A percentile compares a stretch with the other conserved stretches of the same genome.
Evolutionary conservation across 2,797 vertebrate species (phyloP).

Genomic region (Peromyscus nudipes): DNA sequence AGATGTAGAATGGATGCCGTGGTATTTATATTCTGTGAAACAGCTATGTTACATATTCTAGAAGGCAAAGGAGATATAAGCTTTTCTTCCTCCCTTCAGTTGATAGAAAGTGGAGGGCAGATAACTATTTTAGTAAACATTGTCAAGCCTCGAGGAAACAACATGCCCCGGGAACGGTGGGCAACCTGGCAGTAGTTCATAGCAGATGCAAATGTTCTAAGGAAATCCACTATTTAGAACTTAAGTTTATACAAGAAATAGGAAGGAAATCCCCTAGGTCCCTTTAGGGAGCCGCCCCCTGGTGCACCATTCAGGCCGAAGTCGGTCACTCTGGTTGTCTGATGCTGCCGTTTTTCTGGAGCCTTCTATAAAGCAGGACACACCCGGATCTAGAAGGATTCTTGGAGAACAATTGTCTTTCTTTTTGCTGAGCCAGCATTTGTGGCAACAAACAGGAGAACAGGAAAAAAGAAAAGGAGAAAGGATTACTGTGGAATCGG

Average conservation of each 20-base stretch:
- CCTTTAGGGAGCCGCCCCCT: neutral
- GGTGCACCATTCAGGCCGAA: fast-evolving
- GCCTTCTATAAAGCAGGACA: neutral
- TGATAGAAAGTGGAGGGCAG: conserved; percentile 22
- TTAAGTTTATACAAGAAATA: neutral
- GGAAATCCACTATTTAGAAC: conserved; percentile 47
- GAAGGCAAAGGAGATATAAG: conserved; percentile 45
- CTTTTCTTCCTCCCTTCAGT: neutral
- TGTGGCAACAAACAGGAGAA: conserved; percentile 17
- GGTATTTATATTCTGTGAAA: conserved; percentile 57
- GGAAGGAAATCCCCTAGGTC: neutral
- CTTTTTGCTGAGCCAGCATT: conserved; percentile 65
- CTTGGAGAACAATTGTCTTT: conserved; percentile 10
- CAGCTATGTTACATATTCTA: conserved; percentile 40
- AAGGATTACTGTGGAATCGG: conserved; percentile 54
- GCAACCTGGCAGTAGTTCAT: neutral
- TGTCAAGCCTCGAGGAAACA: conserved; percentile 23
- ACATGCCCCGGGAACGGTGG: neutral
- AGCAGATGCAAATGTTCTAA: neutral
- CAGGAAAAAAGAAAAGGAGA: neutral
- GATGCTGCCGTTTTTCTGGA: neutral
- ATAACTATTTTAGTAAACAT: conserved; percentile 65
- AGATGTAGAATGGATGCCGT: neutral
- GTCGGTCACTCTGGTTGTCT: neutral
- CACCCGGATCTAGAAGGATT: fast-evolving